Evolutionary conservation across 1,140 invertebrate species (phyloP), one percentile per base, ranked within the genome.

Genomic region (Drosophila obscura): DNA sequence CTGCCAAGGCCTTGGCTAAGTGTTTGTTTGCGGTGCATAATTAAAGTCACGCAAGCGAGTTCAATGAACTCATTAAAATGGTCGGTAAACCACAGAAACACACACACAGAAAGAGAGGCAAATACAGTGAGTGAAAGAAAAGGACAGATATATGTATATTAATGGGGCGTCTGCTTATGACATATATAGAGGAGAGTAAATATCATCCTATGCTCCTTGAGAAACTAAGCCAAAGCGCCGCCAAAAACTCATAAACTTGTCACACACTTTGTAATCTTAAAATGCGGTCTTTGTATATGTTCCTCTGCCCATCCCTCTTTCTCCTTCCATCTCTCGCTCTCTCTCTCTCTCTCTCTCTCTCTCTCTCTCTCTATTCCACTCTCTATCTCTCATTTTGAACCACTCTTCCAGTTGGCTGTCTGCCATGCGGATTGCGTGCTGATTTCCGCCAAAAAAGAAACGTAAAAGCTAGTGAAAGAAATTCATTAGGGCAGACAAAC

Each of bases 201-300:
- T 13, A 31, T 50, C 26, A 8, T 26, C 45, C n/a, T 49, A 16
- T 49, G 31, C 9, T 48, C 5, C 24, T 8, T 26, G 24, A 39
- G 35, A 55, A 49, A 51, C 35, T 63, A 56, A 73, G 73, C 73
- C 81, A 66, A 58, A 69, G 76, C 52, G 77, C 81, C 81, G 81
- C 82, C 81, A 80, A 85, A 85, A 85, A 87, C 64, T 80, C 81
- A 77, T 85, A 85, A 85, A 85, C 77, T 85, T 81, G 82, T 81
- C 81, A 85, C 68, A 85, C 81, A 84, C 68, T 84, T 84, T 80
- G 80, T 77, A 84, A 84, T 80, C 80, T 80, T 50, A 62, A 65
- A 77, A 77, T 76, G 62, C 48, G 68, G 43, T 55, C 45, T 22
- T 13, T 28, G 4, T 48, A 41, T 35, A 5, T 7, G 26, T 3